Evolutionary conservation across 2,888 invertebrate genomes (phyloP).

Genomic region (Theretra japonica): DNA sequence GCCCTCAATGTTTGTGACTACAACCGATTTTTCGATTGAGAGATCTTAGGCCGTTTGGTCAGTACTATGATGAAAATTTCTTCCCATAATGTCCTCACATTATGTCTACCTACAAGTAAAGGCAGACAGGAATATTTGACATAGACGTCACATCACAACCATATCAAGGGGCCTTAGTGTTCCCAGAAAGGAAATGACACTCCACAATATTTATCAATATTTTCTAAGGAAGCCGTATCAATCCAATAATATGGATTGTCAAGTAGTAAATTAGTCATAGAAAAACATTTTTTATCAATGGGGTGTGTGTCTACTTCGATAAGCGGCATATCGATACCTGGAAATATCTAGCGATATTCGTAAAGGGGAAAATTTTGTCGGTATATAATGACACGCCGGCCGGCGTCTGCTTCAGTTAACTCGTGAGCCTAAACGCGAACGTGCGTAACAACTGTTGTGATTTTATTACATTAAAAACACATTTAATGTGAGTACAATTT

Average conservation of each 20-base stretch:
- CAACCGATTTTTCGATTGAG: too few species aligned
- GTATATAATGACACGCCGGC: constrained; percentile 26
- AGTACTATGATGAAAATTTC: too few species aligned
- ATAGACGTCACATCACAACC: too few species aligned
- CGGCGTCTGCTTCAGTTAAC: constrained; percentile 21
- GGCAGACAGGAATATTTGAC: too few species aligned
- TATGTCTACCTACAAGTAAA: too few species aligned
- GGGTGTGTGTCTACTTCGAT: constrained; percentile 14
- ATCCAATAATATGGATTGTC: background rate
- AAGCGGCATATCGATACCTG: background rate
- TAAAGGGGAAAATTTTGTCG: background rate
- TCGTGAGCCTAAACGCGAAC: background rate
- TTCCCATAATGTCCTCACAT: too few species aligned
- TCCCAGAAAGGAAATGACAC: background rate
- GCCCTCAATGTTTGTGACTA: too few species aligned
- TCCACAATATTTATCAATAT: background rate
- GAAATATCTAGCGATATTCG: constrained; percentile 2
- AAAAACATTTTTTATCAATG: background rate
- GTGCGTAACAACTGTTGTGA: constrained; percentile 8
- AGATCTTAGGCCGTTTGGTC: too few species aligned
- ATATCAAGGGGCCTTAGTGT: background rate
- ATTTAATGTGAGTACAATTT: constrained; percentile 23
- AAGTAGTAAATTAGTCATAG: constrained; percentile 4
- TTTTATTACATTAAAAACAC: background rate
- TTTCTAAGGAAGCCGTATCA: background rate